A percentile compares a stretch with the other conserved stretches of the same genome.
These are phyloP conservation scores for Macropodus opercularis DNA, from an alignment of 2,797 vertebrate genomes.

Conservation along the genomic window DNA sequence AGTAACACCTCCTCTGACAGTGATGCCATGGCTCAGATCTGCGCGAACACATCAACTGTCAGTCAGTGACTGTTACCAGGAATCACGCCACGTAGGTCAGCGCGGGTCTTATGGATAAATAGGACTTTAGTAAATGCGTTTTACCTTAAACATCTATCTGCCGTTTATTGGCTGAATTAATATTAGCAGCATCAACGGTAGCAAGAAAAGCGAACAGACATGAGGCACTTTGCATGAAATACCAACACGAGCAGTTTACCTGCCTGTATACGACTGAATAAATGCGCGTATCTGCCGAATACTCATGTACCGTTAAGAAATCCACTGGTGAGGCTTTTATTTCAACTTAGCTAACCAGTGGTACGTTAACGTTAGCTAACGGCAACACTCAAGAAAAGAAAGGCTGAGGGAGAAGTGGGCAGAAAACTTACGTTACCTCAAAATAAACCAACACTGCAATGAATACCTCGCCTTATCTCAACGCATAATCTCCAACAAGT, in stretches of 20 bases:
- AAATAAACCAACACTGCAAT: conserved; percentile 40
- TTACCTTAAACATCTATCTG: not conserved
- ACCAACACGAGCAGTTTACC: not conserved
- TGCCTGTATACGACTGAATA: not conserved
- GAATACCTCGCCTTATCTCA: conserved; percentile 20
- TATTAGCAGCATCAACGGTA: not conserved
- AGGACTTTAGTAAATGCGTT: not conserved
- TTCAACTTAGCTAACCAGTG: conserved; percentile 53
- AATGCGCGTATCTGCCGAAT: not conserved
- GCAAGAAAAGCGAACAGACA: not conserved
- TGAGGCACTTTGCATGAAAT: not conserved
- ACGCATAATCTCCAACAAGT: conserved; percentile 26
- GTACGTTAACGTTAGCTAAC: conserved; percentile 70
- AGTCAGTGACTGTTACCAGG: not conserved
- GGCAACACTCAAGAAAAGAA: conserved; percentile 42
- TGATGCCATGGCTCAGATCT: conserved; percentile 87
- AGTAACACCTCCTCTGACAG: conserved; percentile 97
- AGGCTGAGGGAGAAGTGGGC: conserved; percentile 52
- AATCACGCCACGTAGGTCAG: not conserved
- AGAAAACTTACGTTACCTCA: conserved; percentile 69
- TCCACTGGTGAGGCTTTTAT: conserved; percentile 11
- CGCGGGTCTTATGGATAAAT: not conserved
- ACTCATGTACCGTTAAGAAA: not conserved
- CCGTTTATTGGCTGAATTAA: not conserved
- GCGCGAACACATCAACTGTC: not conserved